Evolutionary conservation across 2,113 vertebrate genomes (phyloP), one percentile per base, ranked within the genome.

Genomic region (Cyanoliseus patagonus): DNA sequence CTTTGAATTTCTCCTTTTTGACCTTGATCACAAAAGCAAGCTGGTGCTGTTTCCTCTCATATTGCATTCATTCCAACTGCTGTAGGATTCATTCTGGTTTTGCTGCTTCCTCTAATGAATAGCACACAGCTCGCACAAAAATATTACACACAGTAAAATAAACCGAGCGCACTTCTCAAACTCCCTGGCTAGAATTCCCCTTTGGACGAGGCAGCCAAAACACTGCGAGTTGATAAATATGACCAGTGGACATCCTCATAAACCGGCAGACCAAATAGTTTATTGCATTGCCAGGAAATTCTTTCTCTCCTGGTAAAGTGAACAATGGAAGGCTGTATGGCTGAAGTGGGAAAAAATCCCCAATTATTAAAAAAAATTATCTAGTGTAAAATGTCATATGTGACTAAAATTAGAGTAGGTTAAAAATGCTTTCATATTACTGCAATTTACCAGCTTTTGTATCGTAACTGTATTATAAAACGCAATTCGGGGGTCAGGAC

Each of bases 121-220:
- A 85, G 28, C 23, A 78, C 30, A n/a, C 25, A 80, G 82, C 72
- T 74, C 66, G 44, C 42, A 44, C 49, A 86, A 73, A 92, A 73
- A 39, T 73, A 72, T 77, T 63, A n/a, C 47, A 82, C 81, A 57
- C 52, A n/a, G 25, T 53, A 66, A 92, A 95, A 87, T 55, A 94
- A 95, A 76, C 31, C 10, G 39, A 76, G 24, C 30, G 20, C 10
- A 18, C n/a, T 92, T 69, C 47, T 53, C 30, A 47, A 55, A 90
- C 30, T 89, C 70, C 37, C 52, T 81, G 73, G 63, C 68, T 86
- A 61, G 42, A 93, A 93, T 57, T 76, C 52, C 81, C 39, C 62
- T 67, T 68, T 1, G 5, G 44, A 89, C 4, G 2, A 83, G 78
- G 78, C 39, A 94, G 84, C 77, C 91, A 64, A 91, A 94, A 61